These are phyloP conservation scores for Hemistola chrysoprasaria DNA, from an alignment of 2,888 invertebrate genomes.

Conservation along the genomic window DNA sequence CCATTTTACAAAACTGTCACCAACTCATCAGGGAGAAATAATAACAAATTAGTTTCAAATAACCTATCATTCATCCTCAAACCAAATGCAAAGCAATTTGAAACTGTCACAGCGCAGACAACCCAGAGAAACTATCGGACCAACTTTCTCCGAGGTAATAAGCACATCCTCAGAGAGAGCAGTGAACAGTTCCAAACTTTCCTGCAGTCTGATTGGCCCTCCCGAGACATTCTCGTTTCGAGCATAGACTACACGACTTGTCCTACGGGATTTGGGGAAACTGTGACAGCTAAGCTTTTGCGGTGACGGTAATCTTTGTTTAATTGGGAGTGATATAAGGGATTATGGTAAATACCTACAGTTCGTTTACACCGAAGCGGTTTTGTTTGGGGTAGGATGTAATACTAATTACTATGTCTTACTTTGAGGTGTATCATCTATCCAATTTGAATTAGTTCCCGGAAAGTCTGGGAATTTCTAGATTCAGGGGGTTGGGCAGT, in stretches of 20 bases:
- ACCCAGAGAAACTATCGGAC: constrained; percentile 7
- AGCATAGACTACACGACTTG: constrained; percentile 23
- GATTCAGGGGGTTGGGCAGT: too few relatives aligned
- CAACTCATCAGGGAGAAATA: not conserved
- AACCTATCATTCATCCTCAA: constrained; percentile 1
- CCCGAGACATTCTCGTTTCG: constrained; percentile 40
- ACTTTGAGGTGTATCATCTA: too few relatives aligned
- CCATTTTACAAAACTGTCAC: not conserved
- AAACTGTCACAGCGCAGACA: constrained; percentile 11
- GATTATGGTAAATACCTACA: constrained; percentile 17
- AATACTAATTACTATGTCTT: too few relatives aligned
- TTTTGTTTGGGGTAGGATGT: too few relatives aligned
- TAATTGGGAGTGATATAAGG: constrained; percentile 34
- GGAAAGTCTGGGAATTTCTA: too few relatives aligned
- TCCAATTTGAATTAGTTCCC: too few relatives aligned
- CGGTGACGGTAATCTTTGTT: constrained; percentile 36
- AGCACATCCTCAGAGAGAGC: constrained; percentile 34
- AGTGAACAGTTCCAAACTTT: constrained; percentile 29
- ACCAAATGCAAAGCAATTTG: constrained; percentile 14
- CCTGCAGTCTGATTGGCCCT: constrained; percentile 53
- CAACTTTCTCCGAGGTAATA: constrained; percentile 29
- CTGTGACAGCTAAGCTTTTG: constrained; percentile 32
- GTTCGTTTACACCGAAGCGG: constrained; percentile 1
- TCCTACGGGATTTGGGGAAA: constrained; percentile 32
- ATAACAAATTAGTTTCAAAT: too few relatives aligned